Evolutionary conservation across 2,113 vertebrate species (phyloP).

Genomic region (Gallinago media): DNA sequence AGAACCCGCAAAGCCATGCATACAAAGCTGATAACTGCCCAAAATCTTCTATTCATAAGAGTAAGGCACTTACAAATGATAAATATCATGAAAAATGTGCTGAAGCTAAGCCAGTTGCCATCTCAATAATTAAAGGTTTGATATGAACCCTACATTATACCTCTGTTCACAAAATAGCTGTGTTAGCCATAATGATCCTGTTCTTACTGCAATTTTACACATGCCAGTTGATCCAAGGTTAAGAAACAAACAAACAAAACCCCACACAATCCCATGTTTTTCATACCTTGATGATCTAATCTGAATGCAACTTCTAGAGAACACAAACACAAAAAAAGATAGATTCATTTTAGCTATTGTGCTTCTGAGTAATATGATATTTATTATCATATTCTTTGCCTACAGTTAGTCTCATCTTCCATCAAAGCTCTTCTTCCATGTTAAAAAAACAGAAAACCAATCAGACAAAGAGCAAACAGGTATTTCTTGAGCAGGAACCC

Average conservation of each 20-base stretch:
- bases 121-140: background rate
- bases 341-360: background rate
- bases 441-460: too few relatives aligned
- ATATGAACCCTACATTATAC: background rate
- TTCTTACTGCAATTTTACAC: background rate
- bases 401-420: background rate
- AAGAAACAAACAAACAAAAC: background rate
- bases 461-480: too few relatives aligned
- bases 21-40: background rate
- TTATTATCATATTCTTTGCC: background rate
- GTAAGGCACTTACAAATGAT: background rate
- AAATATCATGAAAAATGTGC: background rate
- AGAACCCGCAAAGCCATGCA: fast-evolving
- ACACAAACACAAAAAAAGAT: background rate
- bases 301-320: background rate
- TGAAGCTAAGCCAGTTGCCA: background rate
- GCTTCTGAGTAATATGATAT: background rate
- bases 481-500: too few relatives aligned
- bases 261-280: background rate
- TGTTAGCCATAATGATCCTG: background rate
- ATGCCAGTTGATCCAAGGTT: background rate
- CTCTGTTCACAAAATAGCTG: background rate
- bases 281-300: background rate
- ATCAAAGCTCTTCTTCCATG: background rate
- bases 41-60: background rate